Percentiles rank a stretch among this genome's conserved stretches.
These are phyloP conservation scores for Bubo scandiacus DNA, from an alignment of 2,113 vertebrate species.

Conservation along the genomic window DNA sequence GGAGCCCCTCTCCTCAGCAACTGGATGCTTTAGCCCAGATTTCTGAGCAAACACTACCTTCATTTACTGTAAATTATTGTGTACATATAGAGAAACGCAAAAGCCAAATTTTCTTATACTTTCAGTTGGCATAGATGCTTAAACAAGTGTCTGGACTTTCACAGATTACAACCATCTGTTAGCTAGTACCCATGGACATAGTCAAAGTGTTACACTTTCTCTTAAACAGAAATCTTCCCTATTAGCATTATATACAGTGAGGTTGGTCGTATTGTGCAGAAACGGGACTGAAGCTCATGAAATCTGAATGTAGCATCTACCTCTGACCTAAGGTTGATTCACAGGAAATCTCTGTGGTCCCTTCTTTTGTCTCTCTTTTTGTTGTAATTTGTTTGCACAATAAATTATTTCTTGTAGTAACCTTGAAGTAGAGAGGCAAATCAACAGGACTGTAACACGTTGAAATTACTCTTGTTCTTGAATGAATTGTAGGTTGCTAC, in stretches of 20 bases:
- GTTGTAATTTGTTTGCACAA: not conserved
- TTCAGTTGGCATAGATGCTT: not conserved
- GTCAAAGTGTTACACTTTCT: not conserved
- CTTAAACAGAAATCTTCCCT: not conserved
- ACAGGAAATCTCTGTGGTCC: not conserved
- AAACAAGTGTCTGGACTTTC: not conserved
- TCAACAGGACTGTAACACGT: not conserved
- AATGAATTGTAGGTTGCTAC: not conserved
- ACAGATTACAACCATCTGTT: not conserved
- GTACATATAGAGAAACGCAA: not conserved
- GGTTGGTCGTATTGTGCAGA: not conserved
- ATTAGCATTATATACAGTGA: rapidly evolving
- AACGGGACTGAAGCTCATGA: not conserved
- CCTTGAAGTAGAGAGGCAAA: not conserved
- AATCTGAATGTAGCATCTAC: not conserved
- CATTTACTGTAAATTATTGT: not conserved
- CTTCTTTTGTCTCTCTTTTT: not conserved
- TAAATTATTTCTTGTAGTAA: not conserved
- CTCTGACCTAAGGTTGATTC: not conserved
- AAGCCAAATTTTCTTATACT: not conserved
- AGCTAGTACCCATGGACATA: not conserved
- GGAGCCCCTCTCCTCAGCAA: too few relatives aligned
- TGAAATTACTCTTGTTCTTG: not conserved
- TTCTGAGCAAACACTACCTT: not conserved
- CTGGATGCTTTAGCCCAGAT: not conserved